Evolutionary conservation across 35 echinoderm and acorn worm genomes (phyloP).

Genomic region (Patiria miniata): DNA sequence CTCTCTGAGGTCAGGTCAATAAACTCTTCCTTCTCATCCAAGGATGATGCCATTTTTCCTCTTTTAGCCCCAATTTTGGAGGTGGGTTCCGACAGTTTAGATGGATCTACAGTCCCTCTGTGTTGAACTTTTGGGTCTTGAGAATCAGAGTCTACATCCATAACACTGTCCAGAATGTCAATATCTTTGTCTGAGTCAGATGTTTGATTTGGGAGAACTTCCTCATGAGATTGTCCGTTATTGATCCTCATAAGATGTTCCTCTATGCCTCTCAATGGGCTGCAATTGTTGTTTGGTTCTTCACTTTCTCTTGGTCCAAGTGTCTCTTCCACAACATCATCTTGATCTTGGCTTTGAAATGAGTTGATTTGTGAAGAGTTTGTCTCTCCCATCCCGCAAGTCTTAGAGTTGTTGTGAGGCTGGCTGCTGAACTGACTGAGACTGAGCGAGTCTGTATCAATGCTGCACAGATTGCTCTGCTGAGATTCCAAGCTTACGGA

Average conservation of each 20-base stretch:
- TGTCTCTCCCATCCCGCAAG: neutral
- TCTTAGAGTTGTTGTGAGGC: neutral
- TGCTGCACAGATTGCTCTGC: constrained; percentile 12
- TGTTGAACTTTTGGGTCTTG: neutral
- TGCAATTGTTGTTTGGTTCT: neutral
- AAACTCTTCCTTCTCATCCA: neutral
- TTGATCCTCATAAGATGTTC: too few species aligned
- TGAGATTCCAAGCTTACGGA: neutral
- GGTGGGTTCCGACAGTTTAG: neutral
- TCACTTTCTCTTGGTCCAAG: neutral
- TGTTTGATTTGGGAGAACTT: neutral
- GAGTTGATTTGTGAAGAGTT: neutral
- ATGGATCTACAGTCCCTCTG: neutral
- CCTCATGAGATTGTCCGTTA: too few species aligned
- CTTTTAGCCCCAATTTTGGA: neutral
- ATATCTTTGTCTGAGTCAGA: neutral
- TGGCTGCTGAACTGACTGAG: constrained; percentile 32
- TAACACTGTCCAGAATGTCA: neutral
- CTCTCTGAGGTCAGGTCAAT: constrained; percentile 5
- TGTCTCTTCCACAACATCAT: neutral
- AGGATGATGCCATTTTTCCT: neutral
- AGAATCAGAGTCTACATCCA: neutral
- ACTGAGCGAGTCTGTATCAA: constrained; percentile 17
- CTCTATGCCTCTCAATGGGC: neutral
- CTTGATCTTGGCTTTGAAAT: neutral